A percentile compares a stretch with the other conserved stretches of the same genome.
These are phyloP conservation scores for Chionodraco myersi DNA, from an alignment of 2,113 vertebrate species.

Conservation along the genomic window DNA sequence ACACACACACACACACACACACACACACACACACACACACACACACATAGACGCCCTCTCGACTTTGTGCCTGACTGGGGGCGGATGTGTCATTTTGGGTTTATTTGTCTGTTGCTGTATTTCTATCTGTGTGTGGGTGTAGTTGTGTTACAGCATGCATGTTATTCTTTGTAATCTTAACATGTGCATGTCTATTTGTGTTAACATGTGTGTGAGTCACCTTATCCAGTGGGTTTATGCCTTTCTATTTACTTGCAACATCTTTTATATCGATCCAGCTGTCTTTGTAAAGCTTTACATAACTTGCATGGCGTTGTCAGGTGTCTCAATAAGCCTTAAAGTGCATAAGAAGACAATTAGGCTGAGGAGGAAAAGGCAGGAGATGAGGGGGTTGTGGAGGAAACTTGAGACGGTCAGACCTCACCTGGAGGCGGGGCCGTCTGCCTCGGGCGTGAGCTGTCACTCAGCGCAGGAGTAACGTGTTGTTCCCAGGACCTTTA, in stretches of 20 bases:
- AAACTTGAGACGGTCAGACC: slow-evolving; percentile 71
- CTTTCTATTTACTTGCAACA: fast-evolving
- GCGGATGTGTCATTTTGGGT: slow-evolving; percentile 1
- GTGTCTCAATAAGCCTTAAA: slow-evolving; percentile 52
- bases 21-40: no score
- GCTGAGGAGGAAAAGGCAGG: slow-evolving; percentile 31
- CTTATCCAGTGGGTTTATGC: background rate
- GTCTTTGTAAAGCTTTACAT: background rate
- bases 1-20: no score
- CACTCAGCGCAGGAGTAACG: slow-evolving; percentile 65
- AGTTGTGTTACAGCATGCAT: background rate
- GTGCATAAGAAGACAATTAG: slow-evolving; percentile 26
- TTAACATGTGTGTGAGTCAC: background rate
- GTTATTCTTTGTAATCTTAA: background rate
- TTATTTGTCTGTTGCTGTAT: background rate
- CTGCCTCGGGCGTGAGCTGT: slow-evolving; percentile 63
- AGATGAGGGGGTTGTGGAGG: slow-evolving; percentile 44
- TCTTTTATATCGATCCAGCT: background rate
- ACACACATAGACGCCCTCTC: background rate
- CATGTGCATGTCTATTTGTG: background rate
- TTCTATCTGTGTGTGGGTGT: background rate
- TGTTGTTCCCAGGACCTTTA: slow-evolving; percentile 80
- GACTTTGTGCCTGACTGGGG: background rate
- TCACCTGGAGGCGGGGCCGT: slow-evolving; percentile 73
- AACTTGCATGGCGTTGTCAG: slow-evolving; percentile 30